Percentiles rank a stretch among this genome's conserved stretches.
Evolutionary conservation across 2,797 vertebrate species (phyloP).

Genomic region (Scolopax rusticola): DNA sequence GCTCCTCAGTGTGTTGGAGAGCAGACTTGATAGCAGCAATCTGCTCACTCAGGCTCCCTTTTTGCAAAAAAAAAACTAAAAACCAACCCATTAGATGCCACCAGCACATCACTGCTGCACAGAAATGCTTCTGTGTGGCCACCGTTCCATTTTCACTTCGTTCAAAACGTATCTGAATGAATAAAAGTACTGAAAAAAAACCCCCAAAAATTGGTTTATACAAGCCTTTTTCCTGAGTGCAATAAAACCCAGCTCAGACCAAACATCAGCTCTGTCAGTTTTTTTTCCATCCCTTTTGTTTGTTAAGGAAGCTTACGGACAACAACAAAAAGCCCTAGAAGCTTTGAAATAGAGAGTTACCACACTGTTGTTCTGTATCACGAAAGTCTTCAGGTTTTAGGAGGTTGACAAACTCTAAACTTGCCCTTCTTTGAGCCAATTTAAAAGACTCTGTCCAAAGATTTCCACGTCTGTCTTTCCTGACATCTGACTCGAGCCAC

Average conservation of each 20-base stretch:
- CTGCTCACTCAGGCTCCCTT: not conserved
- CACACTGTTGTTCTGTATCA: rapidly evolving
- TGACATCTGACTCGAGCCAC: not conserved
- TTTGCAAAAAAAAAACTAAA: not conserved
- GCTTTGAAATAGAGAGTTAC: not conserved
- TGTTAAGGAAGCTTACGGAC: not conserved
- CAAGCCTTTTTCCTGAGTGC: not conserved
- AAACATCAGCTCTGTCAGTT: not conserved
- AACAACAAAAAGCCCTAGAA: not conserved
- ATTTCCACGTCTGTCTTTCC: not conserved
- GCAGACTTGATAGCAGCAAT: not conserved
- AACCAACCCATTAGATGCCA: not conserved
- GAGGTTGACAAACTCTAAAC: not conserved
- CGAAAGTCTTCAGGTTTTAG: not conserved
- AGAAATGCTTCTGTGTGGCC: not conserved
- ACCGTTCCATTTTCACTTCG: not conserved
- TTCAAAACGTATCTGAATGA: not conserved
- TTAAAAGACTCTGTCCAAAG: not conserved
- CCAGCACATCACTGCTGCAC: not conserved
- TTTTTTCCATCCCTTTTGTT: not conserved
- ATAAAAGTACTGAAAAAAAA: not conserved
- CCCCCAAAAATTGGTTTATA: too few species aligned
- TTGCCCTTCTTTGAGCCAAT: not conserved
- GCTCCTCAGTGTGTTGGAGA: not conserved
- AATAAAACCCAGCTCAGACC: not conserved